These are phyloP conservation scores for Chondrosia reniformis DNA, from an alignment of 37 sponge, comb jelly and placozoan genomes.

Conservation along the genomic window DNA sequence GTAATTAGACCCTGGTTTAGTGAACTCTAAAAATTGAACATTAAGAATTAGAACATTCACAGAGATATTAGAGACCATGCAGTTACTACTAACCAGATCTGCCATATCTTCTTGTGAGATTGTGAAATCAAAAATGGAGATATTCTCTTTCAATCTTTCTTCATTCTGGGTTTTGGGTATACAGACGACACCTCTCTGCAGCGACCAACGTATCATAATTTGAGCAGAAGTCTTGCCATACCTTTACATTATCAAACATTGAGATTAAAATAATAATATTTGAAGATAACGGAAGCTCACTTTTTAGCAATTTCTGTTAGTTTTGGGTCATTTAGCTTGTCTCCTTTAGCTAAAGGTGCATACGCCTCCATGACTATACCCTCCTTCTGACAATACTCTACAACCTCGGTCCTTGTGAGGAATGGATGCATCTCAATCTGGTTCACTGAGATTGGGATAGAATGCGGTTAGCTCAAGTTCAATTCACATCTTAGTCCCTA, in stretches of 20 bases:
- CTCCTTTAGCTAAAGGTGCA: conserved; percentile 70
- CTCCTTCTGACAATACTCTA: conserved; percentile 58
- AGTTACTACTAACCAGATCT: conserved; percentile 36
- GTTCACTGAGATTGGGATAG: conserved; percentile 50
- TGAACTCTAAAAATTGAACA: conserved; percentile 22
- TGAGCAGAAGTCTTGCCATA: conserved; percentile 72
- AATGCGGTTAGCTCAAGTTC: no score
- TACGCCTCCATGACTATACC: conserved; percentile 68
- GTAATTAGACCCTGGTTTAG: conserved; percentile 34
- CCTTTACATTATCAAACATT: not conserved
- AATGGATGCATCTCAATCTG: conserved; percentile 78
- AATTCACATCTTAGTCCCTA: not conserved
- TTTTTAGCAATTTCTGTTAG: conserved; percentile 56
- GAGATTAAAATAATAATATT: not conserved
- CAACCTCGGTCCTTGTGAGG: conserved; percentile 60
- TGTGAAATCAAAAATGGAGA: conserved; percentile 78
- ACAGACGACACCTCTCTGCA: conserved; percentile 78
- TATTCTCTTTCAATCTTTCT: conserved; percentile 77
- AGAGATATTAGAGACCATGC: not conserved
- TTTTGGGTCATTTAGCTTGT: conserved; percentile 49
- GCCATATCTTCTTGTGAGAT: conserved; percentile 73
- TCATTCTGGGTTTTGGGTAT: conserved; percentile 63
- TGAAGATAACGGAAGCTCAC: conserved; percentile 24
- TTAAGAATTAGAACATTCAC: not conserved
- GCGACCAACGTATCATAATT: conserved; percentile 74